phyloP scores from a whole-genome alignment of 2,888 invertebrate genomes.

The Gastracanthus pulcherrimus region DNA sequence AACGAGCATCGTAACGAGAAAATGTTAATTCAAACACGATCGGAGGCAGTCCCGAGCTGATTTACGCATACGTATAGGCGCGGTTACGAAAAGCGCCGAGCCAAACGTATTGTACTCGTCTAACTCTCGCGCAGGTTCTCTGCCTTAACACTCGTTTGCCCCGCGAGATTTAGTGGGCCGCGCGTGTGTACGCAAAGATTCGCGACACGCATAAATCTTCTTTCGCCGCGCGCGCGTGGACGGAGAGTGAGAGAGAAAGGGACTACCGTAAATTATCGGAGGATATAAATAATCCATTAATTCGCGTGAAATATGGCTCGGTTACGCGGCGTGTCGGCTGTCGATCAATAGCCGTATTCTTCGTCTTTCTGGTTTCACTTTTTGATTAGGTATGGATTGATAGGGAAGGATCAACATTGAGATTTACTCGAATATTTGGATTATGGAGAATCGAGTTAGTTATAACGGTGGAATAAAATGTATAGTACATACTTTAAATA shows the following conservation, averaged over 20 bases:
- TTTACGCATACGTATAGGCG: background rate
- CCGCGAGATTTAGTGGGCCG: background rate
- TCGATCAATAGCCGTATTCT: too few species aligned
- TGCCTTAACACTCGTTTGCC: too few species aligned
- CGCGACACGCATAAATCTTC: slow-evolving; percentile 4
- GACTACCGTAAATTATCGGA: too few species aligned
- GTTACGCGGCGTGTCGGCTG: too few species aligned
- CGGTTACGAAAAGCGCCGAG: background rate
- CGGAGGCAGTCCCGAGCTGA: background rate
- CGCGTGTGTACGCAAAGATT: background rate
- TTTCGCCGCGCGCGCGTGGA: background rate
- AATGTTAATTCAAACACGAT: background rate
- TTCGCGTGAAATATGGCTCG: background rate
- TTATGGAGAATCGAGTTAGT: too few species aligned
- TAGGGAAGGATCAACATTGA: too few species aligned
- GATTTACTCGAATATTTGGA: too few species aligned
- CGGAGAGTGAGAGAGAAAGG: background rate
- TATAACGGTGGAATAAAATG: too few species aligned
- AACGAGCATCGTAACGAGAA: background rate
- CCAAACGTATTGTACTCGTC: too few species aligned
- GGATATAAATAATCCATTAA: background rate
- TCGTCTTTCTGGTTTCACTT: too few species aligned
- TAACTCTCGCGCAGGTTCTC: background rate
- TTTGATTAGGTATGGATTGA: too few species aligned
- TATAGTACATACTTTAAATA: too few species aligned